Base-by-base conservation (phyloP, 2,797 vertebrate species). In the Anolis apletophallus region DNA sequence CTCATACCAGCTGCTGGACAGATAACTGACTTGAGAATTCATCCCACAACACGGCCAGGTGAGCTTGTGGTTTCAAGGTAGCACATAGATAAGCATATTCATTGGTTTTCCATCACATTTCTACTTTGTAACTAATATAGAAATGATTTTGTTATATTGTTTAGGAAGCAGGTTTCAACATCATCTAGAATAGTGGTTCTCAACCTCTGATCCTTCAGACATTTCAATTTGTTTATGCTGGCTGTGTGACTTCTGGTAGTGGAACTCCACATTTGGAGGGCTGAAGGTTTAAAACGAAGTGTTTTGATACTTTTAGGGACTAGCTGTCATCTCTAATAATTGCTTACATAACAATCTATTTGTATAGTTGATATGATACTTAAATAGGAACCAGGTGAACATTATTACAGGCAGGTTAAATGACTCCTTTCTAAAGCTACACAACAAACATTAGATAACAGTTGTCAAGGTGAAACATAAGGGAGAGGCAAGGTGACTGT, bases 321-420 rank as follows among this genome's bases (percentile, higher is more conserved):
- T 57, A 8, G 54, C 19, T 68, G 8, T 54, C 19, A 16, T 7
- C 17, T 9, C 26, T 76, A 23, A 54, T 75, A 75, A 23, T 76
- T 75, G 64, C 68, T 72, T 78, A 82, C 40, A 68, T 26, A 32
- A 6, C 68, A 74, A 50, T 23, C 55, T 59, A 1, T 78, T 52
- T 87, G 23, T 61, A 59, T 55, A 83, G 36, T 17, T 59, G 23
- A n/a, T 77, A 79, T 88, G 46, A 71, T 90, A 36, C 74, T 93
- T 91, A 86, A 85, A 26, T 55, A n/a, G 46, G 80, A 72, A 85
- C 83, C 68, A 91, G 88, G 64, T 54, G 74, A 84, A 76, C 89
- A 88, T 73, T 69, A 85, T 71, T 67, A 87, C 54, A 34, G 36
- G 72, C 14, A 29, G 61, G 55, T 92, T 89, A 90, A 89, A 23